Conservation (phyloP, 92 coral and sea anemone genomes). For the Heliopora coerulea region DNA sequence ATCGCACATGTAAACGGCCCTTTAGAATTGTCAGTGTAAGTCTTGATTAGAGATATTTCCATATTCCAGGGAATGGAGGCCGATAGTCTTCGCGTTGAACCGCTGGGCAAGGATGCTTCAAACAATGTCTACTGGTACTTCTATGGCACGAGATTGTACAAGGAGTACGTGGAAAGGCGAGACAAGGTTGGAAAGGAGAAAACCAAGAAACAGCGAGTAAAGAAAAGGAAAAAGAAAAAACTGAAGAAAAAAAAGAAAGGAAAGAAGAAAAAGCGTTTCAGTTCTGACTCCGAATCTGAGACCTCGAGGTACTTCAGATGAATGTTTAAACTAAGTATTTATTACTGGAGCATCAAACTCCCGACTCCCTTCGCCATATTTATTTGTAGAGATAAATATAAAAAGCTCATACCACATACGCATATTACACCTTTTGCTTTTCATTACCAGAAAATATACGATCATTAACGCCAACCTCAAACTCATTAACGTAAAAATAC, state of each 20-base stretch:
- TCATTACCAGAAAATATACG: too few relatives aligned
- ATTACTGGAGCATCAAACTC: too few relatives aligned
- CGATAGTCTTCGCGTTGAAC: slow-evolving; percentile 95
- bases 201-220: slow-evolving; percentile 62
- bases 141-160: slow-evolving; percentile 89
- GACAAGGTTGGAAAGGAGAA: slow-evolving; percentile 52
- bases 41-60: too few relatives aligned
- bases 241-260: slow-evolving; percentile 68
- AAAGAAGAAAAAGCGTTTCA: slow-evolving; percentile 74
- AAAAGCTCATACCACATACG: too few relatives aligned
- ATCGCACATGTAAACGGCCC: too few relatives aligned
- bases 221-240: slow-evolving; percentile 74
- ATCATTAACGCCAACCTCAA: too few relatives aligned
- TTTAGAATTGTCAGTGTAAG: too few relatives aligned
- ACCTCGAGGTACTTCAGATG: slow-evolving; percentile 8
- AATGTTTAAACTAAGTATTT: too few relatives aligned
- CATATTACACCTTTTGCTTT: too few relatives aligned
- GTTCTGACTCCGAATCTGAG: slow-evolving; percentile 71
- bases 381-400: too few relatives aligned
- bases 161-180: slow-evolving; percentile 56
- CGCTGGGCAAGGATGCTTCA: slow-evolving; percentile 79
- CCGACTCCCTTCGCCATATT: too few relatives aligned
- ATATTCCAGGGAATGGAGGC: slow-evolving; percentile 78
- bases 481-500: too few relatives aligned
- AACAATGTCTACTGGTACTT: slow-evolving; percentile 90